Evolutionary conservation across 92 coral and sea anemone species (phyloP).

Genomic region (Parazoanthus atlanticus): DNA sequence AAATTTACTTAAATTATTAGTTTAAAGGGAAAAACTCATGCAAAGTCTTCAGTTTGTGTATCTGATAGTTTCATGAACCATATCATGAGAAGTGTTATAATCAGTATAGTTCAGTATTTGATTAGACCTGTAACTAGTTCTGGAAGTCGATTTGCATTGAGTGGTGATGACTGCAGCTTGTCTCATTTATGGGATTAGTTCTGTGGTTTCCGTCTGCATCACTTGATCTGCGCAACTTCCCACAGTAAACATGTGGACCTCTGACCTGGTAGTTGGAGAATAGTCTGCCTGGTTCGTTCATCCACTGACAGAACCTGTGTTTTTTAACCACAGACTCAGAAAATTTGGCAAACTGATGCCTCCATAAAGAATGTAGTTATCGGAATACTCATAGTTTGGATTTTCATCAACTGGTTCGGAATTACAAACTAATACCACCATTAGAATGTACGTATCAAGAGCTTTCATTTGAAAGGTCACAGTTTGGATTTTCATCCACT

Average conservation of each 20-base stretch:
- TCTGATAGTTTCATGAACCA: neutral
- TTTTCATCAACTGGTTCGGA: too few relatives aligned
- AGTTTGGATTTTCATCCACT: too few relatives aligned
- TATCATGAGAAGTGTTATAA: too few relatives aligned
- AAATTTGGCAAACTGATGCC: too few relatives aligned
- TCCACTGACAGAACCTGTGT: slow-evolving; percentile 57
- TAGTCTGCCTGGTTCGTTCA: slow-evolving; percentile 76
- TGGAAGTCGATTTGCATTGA: slow-evolving; percentile 44
- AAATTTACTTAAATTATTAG: too few relatives aligned
- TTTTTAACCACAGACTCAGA: neutral
- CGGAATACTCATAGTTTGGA: too few relatives aligned
- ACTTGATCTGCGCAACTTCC: slow-evolving; percentile 67
- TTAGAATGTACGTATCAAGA: too few relatives aligned
- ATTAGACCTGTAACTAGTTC: neutral
- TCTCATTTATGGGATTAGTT: slow-evolving; percentile 33
- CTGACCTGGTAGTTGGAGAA: slow-evolving; percentile 66
- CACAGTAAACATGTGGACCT: slow-evolving; percentile 73
- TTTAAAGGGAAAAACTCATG: too few relatives aligned
- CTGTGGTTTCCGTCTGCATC: neutral
- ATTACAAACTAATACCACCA: too few relatives aligned
- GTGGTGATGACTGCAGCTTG: slow-evolving; percentile 1
- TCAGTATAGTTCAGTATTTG: neutral
- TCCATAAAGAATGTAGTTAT: too few relatives aligned
- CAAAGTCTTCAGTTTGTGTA: too few relatives aligned
- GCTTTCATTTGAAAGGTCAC: too few relatives aligned